A percentile compares a stretch with the other conserved stretches of the same genome.
These are phyloP conservation scores for Drosophila nannoptera DNA, from an alignment of 1,140 invertebrate species.

Conservation along the genomic window DNA sequence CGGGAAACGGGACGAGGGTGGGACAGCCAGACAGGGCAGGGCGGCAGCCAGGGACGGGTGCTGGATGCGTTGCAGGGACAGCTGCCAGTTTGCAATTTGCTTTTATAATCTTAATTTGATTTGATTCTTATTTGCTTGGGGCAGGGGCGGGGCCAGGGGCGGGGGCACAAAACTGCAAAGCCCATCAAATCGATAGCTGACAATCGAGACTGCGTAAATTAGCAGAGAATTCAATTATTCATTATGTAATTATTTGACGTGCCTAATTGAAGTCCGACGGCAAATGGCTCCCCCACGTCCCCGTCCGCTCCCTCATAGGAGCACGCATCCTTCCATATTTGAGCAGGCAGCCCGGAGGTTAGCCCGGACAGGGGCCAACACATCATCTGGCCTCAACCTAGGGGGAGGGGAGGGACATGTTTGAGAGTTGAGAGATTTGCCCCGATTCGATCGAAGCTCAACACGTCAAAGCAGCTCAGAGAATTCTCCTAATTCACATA, in stretches of 20 bases:
- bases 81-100: slow-evolving; percentile 71
- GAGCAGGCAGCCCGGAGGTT: too few relatives aligned
- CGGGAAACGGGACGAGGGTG: background rate
- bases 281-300: background rate
- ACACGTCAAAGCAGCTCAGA: too few relatives aligned
- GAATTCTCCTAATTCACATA: too few relatives aligned
- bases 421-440: too few relatives aligned
- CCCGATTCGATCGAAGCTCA: too few relatives aligned
- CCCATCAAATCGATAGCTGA: slow-evolving; percentile 17
- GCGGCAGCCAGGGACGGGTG: background rate
- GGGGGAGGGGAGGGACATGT: too few relatives aligned
- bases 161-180: background rate
- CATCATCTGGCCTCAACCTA: too few relatives aligned
- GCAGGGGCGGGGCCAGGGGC: background rate
- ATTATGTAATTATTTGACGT: slow-evolving; percentile 36
- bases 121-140: slow-evolving; percentile 58
- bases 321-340: too few relatives aligned
- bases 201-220: slow-evolving; percentile 49
- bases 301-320: too few relatives aligned
- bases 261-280: slow-evolving; percentile 40
- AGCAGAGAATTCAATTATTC: slow-evolving; percentile 63
- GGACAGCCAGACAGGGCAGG: background rate
- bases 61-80: background rate
- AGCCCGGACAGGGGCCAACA: too few relatives aligned
- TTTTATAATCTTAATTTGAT: slow-evolving; percentile 76